Base-by-base conservation (phyloP, 2,113 vertebrate species). In the Eurypyga helias region DNA sequence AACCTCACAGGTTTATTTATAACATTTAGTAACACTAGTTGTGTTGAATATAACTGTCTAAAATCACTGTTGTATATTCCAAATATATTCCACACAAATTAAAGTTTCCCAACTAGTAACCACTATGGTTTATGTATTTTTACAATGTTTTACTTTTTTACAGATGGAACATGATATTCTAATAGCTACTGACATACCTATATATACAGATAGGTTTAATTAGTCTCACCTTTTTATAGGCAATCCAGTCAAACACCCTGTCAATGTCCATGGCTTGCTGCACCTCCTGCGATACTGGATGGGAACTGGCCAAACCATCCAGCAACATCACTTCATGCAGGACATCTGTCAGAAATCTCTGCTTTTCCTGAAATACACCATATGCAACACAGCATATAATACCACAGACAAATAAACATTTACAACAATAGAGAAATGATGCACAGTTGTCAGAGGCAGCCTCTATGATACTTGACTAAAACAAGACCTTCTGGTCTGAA, bases 221-320 rank as follows among this genome's bases (percentile, higher is more conserved):
- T 91, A 89, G 41, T 85, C 97, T 96, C 89, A 98, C 99, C 98
- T 99, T 99, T 97, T 99, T 99, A 96, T 99, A 99, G 7, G 99
- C 99, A 11, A 99, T 99, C 99, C 99, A 99, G 97, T 99, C 99
- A 86, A 99, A 99, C 55, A 99, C 99, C 55, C 98, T 97, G 96
- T 99, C 98, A 34, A 99, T 99, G 93, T 99, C 99, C 5, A 99
- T 98, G 41, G 99, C 99, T 97, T 98, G 98, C 14, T 98, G 98
- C 66, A 99, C 99, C 88, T 99, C 99, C 97, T 99, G 99, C 38
- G 99, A 99, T 58, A 99, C 99, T 4, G 99, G 99, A 93, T 99
- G 99, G 72, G 99, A 99, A 96, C 99, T 99, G 88, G 98, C 97
- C 89, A 99, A 97, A 23, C 99, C 99, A 6, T 99, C 99, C 93